A percentile compares a stretch with the other conserved stretches of the same genome.
Evolutionary conservation across 2,797 vertebrate genomes (phyloP).

Genomic region (Muraenolepis orangiensis): DNA sequence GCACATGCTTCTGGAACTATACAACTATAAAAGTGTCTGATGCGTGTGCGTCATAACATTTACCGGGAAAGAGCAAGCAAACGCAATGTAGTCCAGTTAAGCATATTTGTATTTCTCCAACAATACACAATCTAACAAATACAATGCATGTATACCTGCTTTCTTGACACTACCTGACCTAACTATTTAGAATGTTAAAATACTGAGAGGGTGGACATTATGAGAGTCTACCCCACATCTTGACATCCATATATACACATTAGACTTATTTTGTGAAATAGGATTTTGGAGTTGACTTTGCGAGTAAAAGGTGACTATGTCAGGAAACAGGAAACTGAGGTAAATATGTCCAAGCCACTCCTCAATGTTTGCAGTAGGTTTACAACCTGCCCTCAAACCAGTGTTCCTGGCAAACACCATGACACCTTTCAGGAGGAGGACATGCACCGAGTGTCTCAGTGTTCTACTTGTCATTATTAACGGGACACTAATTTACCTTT

Average conservation of each 20-base stretch:
- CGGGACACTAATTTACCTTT: constrained; percentile 6
- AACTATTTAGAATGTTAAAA: too few relatives aligned
- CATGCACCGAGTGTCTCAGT: neutral
- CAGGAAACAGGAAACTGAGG: too few relatives aligned
- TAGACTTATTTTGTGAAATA: neutral
- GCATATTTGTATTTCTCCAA: too few relatives aligned
- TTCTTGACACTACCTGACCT: too few relatives aligned
- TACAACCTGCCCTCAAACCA: neutral
- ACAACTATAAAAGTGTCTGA: neutral
- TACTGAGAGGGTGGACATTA: neutral
- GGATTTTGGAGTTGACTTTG: too few relatives aligned
- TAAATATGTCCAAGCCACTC: too few relatives aligned
- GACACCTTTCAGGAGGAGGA: neutral
- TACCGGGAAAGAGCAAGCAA: neutral
- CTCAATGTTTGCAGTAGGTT: neutral
- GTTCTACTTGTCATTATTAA: neutral
- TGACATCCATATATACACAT: neutral
- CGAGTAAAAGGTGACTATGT: too few relatives aligned
- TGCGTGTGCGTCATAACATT: neutral
- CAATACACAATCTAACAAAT: neutral
- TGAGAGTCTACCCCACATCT: neutral
- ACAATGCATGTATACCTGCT: too few relatives aligned
- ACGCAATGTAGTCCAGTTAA: neutral
- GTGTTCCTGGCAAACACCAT: neutral
- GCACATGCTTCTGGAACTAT: neutral